Base-by-base conservation (phyloP, 2,888 invertebrate genomes). In the Dicyrtomina minuta region DNA sequence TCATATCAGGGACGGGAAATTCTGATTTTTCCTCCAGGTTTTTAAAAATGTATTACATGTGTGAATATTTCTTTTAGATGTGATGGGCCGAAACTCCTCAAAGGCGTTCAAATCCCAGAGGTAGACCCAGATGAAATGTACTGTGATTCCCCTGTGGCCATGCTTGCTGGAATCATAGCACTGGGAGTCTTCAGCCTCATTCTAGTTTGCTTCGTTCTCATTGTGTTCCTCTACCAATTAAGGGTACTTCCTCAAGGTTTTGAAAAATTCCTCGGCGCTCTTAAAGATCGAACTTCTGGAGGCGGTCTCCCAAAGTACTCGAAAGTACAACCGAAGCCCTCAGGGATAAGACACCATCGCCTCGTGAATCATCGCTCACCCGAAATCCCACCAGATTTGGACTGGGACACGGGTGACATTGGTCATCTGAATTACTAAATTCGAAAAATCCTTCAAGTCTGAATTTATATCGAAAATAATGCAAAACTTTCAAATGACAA, bases 51-150 rank as follows among this genome's bases (percentile, higher is more conserved):
- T n/a, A n/a, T n/a, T n/a, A n/a, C n/a, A n/a, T n/a, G n/a, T n/a
- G n/a, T n/a, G n/a, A n/a, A n/a, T n/a, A n/a, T n/a, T n/a, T n/a
- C 3, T 27, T 55, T 55, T 53, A 76, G 70, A 20, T 77, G 77
- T 51, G 46, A 60, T 22, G 70, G 66, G 39, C 77, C 77, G 15
- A 66, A 68, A 27, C 73, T 72, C n/a, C 65, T 76, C 15, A 66
- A 68, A 13, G 75, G 70, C 2, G 71, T 68, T 5, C 70, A 74
- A n/a, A 71, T 77, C 8, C 70, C 67, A 17, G 41, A 22, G 17
- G 68, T 74, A 2, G 66, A 75, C n/a, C 72, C 76, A 0, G 75
- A 72, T 41, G 73, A 75, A 53, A 70, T 77, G 72, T 46, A 74
- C 8, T 77, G 77, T 44, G 75, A 71, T 41, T 77, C 77, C 4